Conservation (phyloP, 2,797 vertebrate genomes). For the Numenius phaeopus region DNA sequence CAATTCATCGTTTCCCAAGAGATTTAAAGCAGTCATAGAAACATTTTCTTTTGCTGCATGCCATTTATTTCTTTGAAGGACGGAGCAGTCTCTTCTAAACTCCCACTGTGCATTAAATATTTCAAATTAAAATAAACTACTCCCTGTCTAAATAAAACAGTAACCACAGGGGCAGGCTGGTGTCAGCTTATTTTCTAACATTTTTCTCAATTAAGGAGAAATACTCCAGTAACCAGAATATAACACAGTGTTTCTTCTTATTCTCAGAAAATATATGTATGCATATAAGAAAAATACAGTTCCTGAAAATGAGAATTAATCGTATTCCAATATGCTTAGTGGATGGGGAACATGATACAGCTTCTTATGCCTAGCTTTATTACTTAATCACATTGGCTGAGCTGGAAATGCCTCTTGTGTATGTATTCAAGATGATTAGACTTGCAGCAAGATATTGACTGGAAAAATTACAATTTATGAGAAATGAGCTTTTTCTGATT, state of each 20-base stretch:
- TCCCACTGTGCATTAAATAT: conserved; percentile 54
- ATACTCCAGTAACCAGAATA: background rate
- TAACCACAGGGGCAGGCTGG: background rate
- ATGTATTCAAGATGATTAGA: conserved; percentile 34
- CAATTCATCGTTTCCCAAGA: conserved; percentile 63
- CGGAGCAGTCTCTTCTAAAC: conserved; percentile 23
- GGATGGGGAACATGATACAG: background rate
- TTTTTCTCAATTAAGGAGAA: conserved; percentile 59
- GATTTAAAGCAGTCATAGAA: conserved; percentile 68
- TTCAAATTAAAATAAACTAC: conserved; percentile 71
- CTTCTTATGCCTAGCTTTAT: conserved; percentile 30
- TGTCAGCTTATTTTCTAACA: conserved; percentile 50
- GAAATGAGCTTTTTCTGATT: conserved; percentile 14
- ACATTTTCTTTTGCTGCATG: conserved; percentile 29
- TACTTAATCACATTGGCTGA: conserved; percentile 23
- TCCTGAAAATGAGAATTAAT: conserved; percentile 50
- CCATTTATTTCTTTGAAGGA: conserved; percentile 57
- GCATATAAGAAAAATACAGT: background rate
- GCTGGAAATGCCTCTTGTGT: conserved; percentile 44
- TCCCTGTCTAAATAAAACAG: conserved; percentile 26
- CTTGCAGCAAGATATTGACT: conserved; percentile 40
- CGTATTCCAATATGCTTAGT: background rate
- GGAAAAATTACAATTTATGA: conserved; percentile 34
- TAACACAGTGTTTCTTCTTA: background rate
- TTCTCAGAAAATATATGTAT: background rate